Base-by-base conservation (phyloP, 2,888 invertebrate species). In the Lasioglossum villosulum region DNA sequence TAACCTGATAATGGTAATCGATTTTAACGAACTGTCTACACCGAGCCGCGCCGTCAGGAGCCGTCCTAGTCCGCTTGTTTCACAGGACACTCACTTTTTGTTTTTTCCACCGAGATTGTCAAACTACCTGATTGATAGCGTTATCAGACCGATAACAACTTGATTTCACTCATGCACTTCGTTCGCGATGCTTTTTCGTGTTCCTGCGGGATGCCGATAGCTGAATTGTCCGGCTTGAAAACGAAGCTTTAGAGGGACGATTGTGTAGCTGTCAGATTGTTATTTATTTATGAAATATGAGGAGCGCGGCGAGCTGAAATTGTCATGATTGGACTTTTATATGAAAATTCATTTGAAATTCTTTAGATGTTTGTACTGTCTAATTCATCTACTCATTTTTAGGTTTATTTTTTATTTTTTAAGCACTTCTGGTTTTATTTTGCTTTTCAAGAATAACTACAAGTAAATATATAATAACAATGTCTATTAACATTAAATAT, bases 1-100 rank as follows among this genome's bases (percentile, higher is more conserved):
- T 83, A 87, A 91, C 85, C 86, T 86, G 86, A 88, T 88, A 90
- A 91, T 86, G 90, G 84, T 88, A 89, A 90, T 90, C 91, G 90
- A 91, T 91, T 83, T 89, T 59, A 59, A 83, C 78, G 86, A 86
- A 90, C 71, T 87, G 79, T 84, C 84, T 72, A 78, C 59, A 14
- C 48, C 48, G 30, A 16, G 23, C 37, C 34, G n/a, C 19, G 52
- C 66, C 66, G 30, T 30, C 30, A 66, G 66, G 30, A 34, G 6
- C 30, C 2, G 14, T 66, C 34, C 34, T 27, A 16, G 66, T 27
- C 19, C 23, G 34, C 34, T 66, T 66, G 66, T 66, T 66, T 66
- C 23, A 34, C 66, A 30, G 34, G 30, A 34, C 30, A 8, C 34
- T 34, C 34, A 8, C 8, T 23, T 66, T 66, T 34, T 66, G 34